A percentile compares a stretch with the other conserved stretches of the same genome.
Conservation (phyloP, 2,113 vertebrate genomes). For the Sprattus sprattus region DNA sequence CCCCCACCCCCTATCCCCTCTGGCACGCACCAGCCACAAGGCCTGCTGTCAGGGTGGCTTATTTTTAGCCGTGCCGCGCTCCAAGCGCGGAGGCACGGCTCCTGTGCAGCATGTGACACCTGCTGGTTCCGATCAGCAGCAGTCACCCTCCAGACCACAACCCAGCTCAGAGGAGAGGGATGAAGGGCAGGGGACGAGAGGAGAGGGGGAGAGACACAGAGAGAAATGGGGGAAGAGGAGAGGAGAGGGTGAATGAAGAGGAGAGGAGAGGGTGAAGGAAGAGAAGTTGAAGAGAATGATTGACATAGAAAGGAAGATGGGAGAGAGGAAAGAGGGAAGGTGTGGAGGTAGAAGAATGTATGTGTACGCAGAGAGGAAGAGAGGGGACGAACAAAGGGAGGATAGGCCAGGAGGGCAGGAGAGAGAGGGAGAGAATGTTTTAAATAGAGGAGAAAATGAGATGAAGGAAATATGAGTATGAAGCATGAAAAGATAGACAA, state of each 20-base stretch:
- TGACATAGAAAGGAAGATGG: not conserved
- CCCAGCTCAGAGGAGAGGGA: not conserved
- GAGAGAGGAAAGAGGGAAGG: not conserved
- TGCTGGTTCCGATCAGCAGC: slow-evolving; percentile 63
- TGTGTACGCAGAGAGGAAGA: not conserved
- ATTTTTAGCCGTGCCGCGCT: slow-evolving; percentile 58
- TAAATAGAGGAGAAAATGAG: not conserved
- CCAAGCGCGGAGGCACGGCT: not conserved
- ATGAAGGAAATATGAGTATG: not conserved
- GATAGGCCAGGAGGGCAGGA: not conserved
- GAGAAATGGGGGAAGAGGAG: not conserved
- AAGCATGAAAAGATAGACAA: not conserved
- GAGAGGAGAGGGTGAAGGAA: not conserved
- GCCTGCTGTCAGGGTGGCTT: slow-evolving; percentile 58
- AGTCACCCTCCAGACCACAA: slow-evolving; percentile 27
- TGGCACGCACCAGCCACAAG: slow-evolving; percentile 52
- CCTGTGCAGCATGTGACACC: slow-evolving; percentile 53
- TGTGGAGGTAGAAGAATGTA: not conserved
- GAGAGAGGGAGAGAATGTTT: not conserved
- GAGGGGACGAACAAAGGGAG: not conserved
- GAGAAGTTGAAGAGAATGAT: not conserved
- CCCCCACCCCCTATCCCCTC: not conserved
- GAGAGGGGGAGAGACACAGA: not conserved
- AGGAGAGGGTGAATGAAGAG: not conserved
- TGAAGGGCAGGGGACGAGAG: slow-evolving; percentile 18